Conservation (phyloP, 2,888 invertebrate species). For the Diarsia brunnea region DNA sequence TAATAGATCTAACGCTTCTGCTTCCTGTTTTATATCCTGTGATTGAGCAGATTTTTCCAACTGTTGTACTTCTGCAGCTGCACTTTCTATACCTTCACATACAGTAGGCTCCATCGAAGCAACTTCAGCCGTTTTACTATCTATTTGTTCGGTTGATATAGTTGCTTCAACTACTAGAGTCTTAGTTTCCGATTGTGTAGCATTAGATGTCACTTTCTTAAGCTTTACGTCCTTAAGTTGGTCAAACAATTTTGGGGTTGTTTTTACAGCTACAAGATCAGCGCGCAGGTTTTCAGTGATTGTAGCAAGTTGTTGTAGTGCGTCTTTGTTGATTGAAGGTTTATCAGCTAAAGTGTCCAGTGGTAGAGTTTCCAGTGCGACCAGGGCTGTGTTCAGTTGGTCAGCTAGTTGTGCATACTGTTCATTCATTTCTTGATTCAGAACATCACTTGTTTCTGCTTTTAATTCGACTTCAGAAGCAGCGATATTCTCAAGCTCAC, state of each 20-base stretch:
- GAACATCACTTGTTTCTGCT: constrained; percentile 51
- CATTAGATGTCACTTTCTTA: constrained; percentile 17
- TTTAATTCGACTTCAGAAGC: constrained; percentile 51
- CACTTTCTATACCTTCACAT: constrained; percentile 4
- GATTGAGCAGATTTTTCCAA: not conserved
- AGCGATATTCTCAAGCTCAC: constrained; percentile 62
- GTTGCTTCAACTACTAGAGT: constrained; percentile 1
- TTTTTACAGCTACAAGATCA: constrained; percentile 54
- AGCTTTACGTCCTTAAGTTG: constrained; percentile 32
- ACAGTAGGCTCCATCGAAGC: not conserved
- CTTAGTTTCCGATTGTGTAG: constrained; percentile 11
- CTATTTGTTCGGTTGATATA: not conserved
- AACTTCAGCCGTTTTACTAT: not conserved
- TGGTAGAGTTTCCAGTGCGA: constrained; percentile 59
- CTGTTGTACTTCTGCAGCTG: not conserved
- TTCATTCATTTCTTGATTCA: constrained; percentile 30
- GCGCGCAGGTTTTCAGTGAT: constrained; percentile 60
- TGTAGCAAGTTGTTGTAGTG: constrained; percentile 54
- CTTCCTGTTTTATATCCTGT: constrained; percentile 14
- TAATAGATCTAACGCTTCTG: not conserved
- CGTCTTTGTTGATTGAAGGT: constrained; percentile 46
- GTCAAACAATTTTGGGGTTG: constrained; percentile 26
- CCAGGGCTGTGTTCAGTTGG: constrained; percentile 66
- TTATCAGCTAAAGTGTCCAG: constrained; percentile 61
- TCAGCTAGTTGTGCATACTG: constrained; percentile 64